phyloP scores from a whole-genome alignment of 1,140 invertebrate species.

The Drosophila suzukii region DNA sequence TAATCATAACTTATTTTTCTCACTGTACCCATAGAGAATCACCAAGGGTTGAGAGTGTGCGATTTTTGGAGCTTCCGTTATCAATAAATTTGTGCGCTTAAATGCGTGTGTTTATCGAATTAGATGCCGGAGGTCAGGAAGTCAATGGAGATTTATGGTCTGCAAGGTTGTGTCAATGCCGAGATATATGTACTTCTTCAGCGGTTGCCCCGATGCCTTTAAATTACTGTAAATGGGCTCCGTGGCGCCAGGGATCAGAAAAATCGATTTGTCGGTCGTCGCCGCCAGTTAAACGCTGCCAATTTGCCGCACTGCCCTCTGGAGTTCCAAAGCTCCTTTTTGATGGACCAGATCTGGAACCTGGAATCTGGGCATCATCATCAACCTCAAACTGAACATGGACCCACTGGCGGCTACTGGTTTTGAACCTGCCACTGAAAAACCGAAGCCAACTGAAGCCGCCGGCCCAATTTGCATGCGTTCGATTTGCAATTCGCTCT shows the following conservation, averaged over 20 bases:
- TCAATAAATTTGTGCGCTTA: conserved; percentile 75
- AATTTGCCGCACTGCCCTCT: conserved; percentile 54
- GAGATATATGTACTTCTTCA: conserved; percentile 1
- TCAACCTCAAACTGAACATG: not conserved
- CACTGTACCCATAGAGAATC: not conserved
- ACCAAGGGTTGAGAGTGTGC: not conserved
- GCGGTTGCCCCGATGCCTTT: conserved; percentile 40
- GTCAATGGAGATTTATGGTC: conserved; percentile 36
- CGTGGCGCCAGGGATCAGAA: conserved; percentile 71
- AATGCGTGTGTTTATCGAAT: conserved; percentile 77
- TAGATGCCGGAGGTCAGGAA: conserved; percentile 49
- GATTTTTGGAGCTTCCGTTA: conserved; percentile 58
- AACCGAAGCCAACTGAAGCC: conserved; percentile 9
- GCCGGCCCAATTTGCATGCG: conserved; percentile 74
- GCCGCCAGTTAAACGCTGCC: conserved; percentile 77
- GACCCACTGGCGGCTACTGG: conserved; percentile 44
- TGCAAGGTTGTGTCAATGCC: conserved; percentile 40
- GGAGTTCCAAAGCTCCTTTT: not conserved
- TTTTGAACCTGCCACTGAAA: conserved; percentile 48
- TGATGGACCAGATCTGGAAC: not conserved
- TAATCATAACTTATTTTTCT: too few species aligned
- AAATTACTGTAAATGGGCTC: conserved; percentile 74
- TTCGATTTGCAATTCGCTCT: conserved; percentile 77
- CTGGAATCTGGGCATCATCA: not conserved
- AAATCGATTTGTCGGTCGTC: conserved; percentile 79